Percentiles rank a stretch among this genome's conserved stretches.
Conservation (phyloP, 1,140 invertebrate species). For the Pseudomyrmex gracilis region DNA sequence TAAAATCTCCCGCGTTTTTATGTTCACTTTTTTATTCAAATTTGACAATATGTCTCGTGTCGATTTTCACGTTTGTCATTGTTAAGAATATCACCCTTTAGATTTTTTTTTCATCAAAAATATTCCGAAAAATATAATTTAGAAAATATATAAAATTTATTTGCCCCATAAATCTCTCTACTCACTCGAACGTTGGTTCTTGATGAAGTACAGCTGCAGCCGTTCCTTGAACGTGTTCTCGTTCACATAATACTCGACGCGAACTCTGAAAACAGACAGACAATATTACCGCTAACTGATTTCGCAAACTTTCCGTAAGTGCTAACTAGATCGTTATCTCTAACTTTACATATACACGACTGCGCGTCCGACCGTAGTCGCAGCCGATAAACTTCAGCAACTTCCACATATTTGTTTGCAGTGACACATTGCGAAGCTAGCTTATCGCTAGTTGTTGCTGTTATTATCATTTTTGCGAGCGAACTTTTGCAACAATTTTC, state of each 20-base stretch:
- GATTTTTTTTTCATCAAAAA: no score
- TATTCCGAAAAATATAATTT: neutral
- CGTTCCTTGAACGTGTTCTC: slow-evolving; percentile 99
- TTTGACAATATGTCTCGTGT: no score
- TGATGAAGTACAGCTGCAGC: slow-evolving; percentile 99
- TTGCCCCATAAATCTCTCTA: slow-evolving; percentile 74
- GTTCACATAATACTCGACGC: slow-evolving; percentile 99
- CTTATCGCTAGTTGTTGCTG: no score
- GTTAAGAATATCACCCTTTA: no score
- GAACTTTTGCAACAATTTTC: neutral
- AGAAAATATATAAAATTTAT: neutral
- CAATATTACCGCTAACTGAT: slow-evolving; percentile 12
- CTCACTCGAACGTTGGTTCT: slow-evolving; percentile 99
- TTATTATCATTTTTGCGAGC: slow-evolving; percentile 9
- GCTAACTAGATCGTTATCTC: slow-evolving; percentile 11
- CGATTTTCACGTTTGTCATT: no score
- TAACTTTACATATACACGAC: slow-evolving; percentile 2
- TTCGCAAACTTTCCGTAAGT: slow-evolving; percentile 2
- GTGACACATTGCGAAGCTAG: no score
- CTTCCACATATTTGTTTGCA: slow-evolving; percentile 3
- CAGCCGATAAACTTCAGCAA: neutral
- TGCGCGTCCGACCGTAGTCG: neutral
- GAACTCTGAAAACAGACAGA: slow-evolving; percentile 93
- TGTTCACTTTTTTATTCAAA: no score
- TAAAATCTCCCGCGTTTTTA: no score